phyloP scores from a whole-genome alignment of 2,113 vertebrate species.

The Diadophis punctatus region DNA sequence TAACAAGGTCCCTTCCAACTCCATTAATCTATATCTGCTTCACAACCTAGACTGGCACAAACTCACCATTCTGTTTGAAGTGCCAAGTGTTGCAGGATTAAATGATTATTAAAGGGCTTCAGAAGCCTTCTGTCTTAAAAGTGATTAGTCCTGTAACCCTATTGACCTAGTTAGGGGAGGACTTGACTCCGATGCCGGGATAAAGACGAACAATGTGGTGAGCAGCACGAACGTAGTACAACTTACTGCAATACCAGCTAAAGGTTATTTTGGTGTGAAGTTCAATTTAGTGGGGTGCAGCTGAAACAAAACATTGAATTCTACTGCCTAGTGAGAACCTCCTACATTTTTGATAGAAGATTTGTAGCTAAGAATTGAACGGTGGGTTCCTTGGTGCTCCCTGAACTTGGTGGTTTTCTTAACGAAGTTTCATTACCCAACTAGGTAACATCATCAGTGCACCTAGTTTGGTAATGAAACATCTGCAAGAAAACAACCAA shows the following conservation, averaged over 20 bases:
- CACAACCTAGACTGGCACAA: not conserved
- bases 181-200: not conserved
- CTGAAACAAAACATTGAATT: not conserved
- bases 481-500: not conserved
- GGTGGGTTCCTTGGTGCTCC: not conserved
- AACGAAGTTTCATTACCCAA: not conserved
- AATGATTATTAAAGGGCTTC: not conserved
- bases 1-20: no score
- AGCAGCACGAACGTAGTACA: not conserved
- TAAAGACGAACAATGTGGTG: not conserved
- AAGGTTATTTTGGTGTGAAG: not conserved
- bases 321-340: not conserved
- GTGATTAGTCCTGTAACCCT: not conserved
- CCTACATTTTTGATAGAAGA: not conserved
- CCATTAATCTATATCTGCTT: no score
- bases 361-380: not conserved
- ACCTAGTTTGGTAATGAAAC: not conserved
- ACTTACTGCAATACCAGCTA: not conserved
- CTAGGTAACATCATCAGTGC: not conserved
- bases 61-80: not conserved
- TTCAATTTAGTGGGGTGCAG: not conserved
- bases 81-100: constrained; percentile 10
- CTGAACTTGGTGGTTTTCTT: not conserved
- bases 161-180: constrained; percentile 4
- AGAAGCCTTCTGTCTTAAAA: constrained; percentile 1